phyloP scores from a whole-genome alignment of 2,888 invertebrate species.

The Rotaria magnacalcarata region DNA sequence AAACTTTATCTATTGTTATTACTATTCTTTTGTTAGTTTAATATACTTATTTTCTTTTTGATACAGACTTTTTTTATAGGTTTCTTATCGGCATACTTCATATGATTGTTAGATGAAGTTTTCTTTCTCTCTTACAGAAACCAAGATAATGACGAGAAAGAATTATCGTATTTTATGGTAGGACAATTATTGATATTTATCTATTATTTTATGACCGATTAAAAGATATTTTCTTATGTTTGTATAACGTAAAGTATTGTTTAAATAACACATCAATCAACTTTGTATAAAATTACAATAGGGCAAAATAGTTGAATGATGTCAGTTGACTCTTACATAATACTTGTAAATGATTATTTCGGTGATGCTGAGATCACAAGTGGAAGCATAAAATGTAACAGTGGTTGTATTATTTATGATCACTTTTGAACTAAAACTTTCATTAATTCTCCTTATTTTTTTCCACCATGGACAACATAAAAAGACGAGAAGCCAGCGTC shows the following conservation, averaged over 20 bases:
- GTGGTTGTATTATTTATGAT: neutral
- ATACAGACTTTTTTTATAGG: neutral
- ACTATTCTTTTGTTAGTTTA: neutral
- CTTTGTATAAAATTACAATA: neutral
- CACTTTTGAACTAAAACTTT: neutral
- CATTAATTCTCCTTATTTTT: too few relatives aligned
- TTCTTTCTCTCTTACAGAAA: neutral
- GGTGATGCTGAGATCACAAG: neutral
- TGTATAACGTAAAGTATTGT: neutral
- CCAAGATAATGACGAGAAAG: neutral
- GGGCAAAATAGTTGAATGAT: neutral
- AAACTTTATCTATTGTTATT: neutral
- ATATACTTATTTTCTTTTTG: neutral
- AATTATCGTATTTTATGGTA: neutral
- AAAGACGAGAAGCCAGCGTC: too few relatives aligned
- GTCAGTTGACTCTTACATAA: neutral
- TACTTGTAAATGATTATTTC: neutral
- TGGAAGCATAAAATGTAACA: neutral
- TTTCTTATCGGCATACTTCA: neutral
- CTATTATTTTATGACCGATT: neutral
- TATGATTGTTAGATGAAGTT: neutral
- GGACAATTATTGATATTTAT: neutral
- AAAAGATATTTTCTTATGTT: neutral
- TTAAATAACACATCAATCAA: neutral
- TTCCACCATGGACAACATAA: too few relatives aligned